Percentiles rank a stretch among this genome's conserved stretches.
phyloP scores from a whole-genome alignment of 2,888 invertebrate species.

The Hanleya hanleyi region DNA sequence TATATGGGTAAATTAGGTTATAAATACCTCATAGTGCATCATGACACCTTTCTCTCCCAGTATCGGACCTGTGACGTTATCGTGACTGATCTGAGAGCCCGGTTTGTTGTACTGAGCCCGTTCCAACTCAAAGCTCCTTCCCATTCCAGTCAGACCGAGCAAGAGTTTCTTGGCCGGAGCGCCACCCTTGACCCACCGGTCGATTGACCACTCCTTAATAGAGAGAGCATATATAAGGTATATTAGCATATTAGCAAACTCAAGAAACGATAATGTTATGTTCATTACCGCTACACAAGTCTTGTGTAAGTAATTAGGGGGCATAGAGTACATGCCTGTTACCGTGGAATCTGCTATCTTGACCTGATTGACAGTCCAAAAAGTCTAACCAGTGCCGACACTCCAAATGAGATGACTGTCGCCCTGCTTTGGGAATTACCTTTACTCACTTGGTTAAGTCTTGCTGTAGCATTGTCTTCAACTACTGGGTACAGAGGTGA shows the following conservation, averaged over 20 bases:
- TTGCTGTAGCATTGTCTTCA: neutral
- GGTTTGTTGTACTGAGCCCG: neutral
- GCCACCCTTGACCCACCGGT: neutral
- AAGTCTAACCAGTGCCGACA: no score
- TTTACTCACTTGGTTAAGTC: neutral
- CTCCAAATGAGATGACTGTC: no score
- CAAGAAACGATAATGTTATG: no score
- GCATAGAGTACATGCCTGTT: no score
- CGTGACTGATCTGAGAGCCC: neutral
- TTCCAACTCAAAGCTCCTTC: neutral
- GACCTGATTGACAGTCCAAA: no score
- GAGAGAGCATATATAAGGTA: no score
- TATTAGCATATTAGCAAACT: no score
- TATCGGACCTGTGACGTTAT: neutral
- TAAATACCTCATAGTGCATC: neutral
- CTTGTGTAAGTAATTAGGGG: no score
- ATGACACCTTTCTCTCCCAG: neutral
- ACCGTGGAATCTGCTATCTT: no score
- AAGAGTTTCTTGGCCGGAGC: neutral
- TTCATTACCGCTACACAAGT: no score
- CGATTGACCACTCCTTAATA: constrained; percentile 8
- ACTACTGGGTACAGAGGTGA: neutral
- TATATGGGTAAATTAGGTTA: no score
- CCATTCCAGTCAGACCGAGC: neutral
- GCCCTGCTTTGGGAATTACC: neutral